Conservation (phyloP, 2,797 vertebrate species). For the Fistularia tabacaria region DNA sequence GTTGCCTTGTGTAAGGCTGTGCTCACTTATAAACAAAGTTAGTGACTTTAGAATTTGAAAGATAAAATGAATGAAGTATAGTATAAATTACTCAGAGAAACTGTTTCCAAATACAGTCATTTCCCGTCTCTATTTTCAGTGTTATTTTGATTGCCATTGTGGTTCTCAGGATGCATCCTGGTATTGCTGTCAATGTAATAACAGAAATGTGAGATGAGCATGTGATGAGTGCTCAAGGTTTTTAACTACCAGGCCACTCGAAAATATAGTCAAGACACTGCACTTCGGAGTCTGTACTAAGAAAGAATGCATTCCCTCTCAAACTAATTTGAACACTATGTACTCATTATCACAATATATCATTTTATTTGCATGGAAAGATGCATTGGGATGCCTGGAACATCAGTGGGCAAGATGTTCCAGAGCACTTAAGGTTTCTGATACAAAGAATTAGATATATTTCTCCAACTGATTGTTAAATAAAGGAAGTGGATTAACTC, state of each 20-base stretch:
- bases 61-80: slow-evolving; percentile 58
- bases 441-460: not conserved
- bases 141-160: slow-evolving; percentile 57
- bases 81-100: slow-evolving; percentile 58
- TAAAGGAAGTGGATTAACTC: too few species aligned
- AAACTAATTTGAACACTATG: too few species aligned
- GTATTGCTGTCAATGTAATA: slow-evolving; percentile 23
- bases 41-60: slow-evolving; percentile 40
- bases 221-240: slow-evolving; percentile 19
- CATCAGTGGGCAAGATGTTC: slow-evolving; percentile 53
- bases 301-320: too few species aligned
- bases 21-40: slow-evolving; percentile 42
- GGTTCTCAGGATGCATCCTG: slow-evolving; percentile 37
- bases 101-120: slow-evolving; percentile 59
- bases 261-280: slow-evolving; percentile 11
- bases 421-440: slow-evolving; percentile 30
- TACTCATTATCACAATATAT: slow-evolving; percentile 12
- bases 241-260: slow-evolving; percentile 4
- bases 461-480: too few species aligned
- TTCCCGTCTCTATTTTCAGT: slow-evolving; percentile 58
- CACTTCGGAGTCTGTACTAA: not conserved
- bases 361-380: slow-evolving; percentile 48
- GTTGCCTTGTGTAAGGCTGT: slow-evolving; percentile 24
- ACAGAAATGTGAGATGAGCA: slow-evolving; percentile 21
- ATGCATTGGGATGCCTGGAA: slow-evolving; percentile 42